Evolutionary conservation across 2,113 vertebrate species (phyloP), one percentile per base, ranked within the genome.

Genomic region (Tragelaphus strepsiceros): DNA sequence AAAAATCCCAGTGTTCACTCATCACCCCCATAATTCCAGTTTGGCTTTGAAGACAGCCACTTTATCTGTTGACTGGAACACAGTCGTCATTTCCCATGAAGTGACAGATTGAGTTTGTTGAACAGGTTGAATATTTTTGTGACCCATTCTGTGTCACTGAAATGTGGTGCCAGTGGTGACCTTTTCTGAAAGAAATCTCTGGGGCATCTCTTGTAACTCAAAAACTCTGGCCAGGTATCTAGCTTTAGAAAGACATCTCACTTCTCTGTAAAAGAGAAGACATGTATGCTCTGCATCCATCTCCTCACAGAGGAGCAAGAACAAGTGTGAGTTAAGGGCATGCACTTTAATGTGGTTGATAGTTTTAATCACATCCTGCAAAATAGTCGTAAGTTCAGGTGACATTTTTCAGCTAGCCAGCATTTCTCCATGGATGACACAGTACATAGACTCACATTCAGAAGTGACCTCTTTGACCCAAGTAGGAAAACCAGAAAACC

Each of bases 381-480:
- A 74, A 74, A 74, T 39, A 74, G 21, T 39, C 2, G 0, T 74
- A 39, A 39, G n/a, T 39, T 39, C 67, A 74, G 67, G 67, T 0
- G 5, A 74, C n/a, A 39, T 74, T 39, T 74, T 22, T 74, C n/a
- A 74, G 21, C 19, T 74, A 74, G n/a, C n/a, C n/a, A 39, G 67
- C 10, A 13, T 74, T 39, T 74, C n/a, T 74, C 67, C 19, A 13
- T 39, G n/a, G 10, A 39, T 39, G 35, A 71, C 67, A 13, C 62
- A 19, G n/a, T 71, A 39, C 19, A 12, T 12, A 71, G n/a, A 71
- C 35, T 71, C 19, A 71, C n/a, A 71, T 39, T 71, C 67, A 71
- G 19, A 22, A 39, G 67, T 71, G 5, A 71, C 19, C 67, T 13
- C 19, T 71, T 39, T 39, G 35, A 71, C 19, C n/a, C n/a, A 71